Base-by-base conservation (phyloP, 2,888 invertebrate species). In the Ornithoptera priamus region DNA sequence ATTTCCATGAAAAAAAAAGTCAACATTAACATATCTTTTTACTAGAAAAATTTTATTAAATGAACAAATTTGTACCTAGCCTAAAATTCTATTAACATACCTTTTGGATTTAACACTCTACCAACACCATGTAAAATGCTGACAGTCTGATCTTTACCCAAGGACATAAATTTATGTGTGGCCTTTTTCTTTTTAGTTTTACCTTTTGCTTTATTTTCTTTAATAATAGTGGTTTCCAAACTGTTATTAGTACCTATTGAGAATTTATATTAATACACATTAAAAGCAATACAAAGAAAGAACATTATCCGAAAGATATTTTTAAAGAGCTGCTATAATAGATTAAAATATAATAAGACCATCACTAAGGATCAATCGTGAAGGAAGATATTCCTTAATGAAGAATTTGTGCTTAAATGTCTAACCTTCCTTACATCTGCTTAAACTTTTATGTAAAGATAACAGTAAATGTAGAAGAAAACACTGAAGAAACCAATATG, bases 81-180 rank as follows among this genome's bases (percentile, higher is more conserved):
- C 7, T 18, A 53, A 53, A 53, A n/a, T n/a, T n/a, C 5, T 61
- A n/a, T 20, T 22, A 58, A 70, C 75, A 77, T 89, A 95, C 95
- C 93, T 93, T 96, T 97, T 56, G 96, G 96, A 89, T 96, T 96
- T 56, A 96, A 92, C 12, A 96, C 95, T 81, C 96, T 93, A 36
- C 96, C 96, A 22, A 97, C 90, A 0, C 95, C 95, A 87, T 96
- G 96, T 80, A 97, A 93, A 75, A 96, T 93, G 72, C 95, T 95
- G 18, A 96, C 92, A 57, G 93, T 94, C 85, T 96, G 95, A 83
- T 96, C 95, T 75, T 95, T 94, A 12, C 94, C 93, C 81, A 95
- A 87, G 64, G 90, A 87, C 76, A 89, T 84, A 72, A 93, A 92
- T 84, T 93, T 93, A 75, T 83, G 87, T 46, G 85, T 80, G 60